These are phyloP conservation scores for Aplodontia rufa DNA, from an alignment of 2,113 vertebrate genomes.

Conservation along the genomic window DNA sequence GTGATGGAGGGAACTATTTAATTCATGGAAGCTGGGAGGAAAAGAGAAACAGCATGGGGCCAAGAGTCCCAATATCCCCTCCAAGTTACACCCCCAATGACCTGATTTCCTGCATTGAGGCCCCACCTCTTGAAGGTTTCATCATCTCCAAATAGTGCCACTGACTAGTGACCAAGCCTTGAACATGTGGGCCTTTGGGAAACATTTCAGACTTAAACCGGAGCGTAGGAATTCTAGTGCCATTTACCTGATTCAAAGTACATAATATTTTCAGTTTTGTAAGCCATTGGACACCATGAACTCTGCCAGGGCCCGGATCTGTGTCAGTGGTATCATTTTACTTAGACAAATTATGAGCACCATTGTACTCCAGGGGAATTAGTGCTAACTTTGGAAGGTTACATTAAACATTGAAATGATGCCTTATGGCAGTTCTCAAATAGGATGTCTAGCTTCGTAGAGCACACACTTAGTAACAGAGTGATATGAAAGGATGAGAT, in stretches of 20 bases:
- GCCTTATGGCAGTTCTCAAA: background rate
- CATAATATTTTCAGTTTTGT: constrained; percentile 29
- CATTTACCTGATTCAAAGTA: background rate
- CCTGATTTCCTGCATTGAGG: background rate
- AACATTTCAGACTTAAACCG: background rate
- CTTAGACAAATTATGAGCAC: constrained; percentile 46
- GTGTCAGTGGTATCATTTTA: constrained; percentile 29
- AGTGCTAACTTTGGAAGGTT: background rate
- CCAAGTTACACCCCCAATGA: background rate
- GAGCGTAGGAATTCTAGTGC: background rate
- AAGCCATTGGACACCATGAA: constrained; percentile 1
- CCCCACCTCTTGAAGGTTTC: background rate
- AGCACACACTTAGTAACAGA: background rate
- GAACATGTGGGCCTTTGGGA: too few relatives aligned
- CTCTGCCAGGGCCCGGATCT: background rate
- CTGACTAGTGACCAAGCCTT: background rate
- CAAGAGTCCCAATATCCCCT: background rate
- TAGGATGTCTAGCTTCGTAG: background rate
- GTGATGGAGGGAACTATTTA: too few relatives aligned
- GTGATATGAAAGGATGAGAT: background rate
- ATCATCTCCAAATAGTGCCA: background rate
- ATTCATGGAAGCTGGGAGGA: background rate
- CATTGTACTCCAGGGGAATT: background rate
- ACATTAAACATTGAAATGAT: background rate
- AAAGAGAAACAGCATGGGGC: background rate